Evolutionary conservation across 1,140 invertebrate genomes (phyloP).

Genomic region (Ostrea edulis): DNA sequence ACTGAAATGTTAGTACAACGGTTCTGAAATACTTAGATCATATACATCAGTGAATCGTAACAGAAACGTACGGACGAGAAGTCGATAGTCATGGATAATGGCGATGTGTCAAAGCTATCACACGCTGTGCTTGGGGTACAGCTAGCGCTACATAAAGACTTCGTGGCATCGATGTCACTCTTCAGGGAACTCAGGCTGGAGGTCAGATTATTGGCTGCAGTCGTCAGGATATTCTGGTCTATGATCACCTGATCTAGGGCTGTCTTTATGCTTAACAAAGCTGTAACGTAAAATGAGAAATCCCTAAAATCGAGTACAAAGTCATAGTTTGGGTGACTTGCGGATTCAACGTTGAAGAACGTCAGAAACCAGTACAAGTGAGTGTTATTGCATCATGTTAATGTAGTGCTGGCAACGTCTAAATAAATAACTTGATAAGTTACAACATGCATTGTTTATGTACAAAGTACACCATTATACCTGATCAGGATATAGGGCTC

Average conservation of each 20-base stretch:
- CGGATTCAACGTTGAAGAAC: no score
- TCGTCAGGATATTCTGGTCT: constrained; percentile 54
- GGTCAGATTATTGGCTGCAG: constrained; percentile 53
- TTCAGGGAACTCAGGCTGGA: constrained; percentile 50
- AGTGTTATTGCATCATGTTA: no score
- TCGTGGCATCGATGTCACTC: constrained; percentile 60
- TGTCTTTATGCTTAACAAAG: constrained; percentile 56
- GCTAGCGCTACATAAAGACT: constrained; percentile 53
- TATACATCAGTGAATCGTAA: not conserved
- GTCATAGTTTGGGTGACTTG: no score
- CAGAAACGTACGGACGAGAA: constrained; percentile 44
- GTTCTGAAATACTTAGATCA: no score
- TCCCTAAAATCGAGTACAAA: not conserved
- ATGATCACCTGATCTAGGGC: constrained; percentile 54
- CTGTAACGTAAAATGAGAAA: constrained; percentile 43
- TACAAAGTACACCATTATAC: no score
- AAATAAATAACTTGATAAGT: no score
- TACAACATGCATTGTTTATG: no score
- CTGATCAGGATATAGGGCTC: no score
- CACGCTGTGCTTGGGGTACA: constrained; percentile 58
- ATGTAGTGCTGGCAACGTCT: no score
- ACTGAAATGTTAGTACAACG: no score
- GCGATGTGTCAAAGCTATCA: constrained; percentile 54
- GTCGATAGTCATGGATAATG: constrained; percentile 41
- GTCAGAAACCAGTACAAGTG: no score